Evolutionary conservation across 2,113 vertebrate genomes (phyloP), one percentile per base, ranked within the genome.

Genomic region (Tonatia bakeri): DNA sequence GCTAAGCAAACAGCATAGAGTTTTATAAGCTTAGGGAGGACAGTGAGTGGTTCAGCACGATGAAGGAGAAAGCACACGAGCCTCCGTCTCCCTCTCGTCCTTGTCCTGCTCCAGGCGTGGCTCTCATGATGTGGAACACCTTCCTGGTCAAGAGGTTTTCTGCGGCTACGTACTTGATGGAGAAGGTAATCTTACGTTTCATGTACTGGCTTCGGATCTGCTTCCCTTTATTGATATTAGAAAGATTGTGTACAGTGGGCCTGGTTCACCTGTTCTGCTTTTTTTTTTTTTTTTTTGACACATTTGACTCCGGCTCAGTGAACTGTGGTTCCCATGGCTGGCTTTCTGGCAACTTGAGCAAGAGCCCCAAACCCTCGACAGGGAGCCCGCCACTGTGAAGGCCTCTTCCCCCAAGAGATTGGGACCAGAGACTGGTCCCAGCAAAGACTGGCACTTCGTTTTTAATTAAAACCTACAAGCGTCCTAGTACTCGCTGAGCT

Each of bases 61-160:
- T 65, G 38, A 31, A 14, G 64, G 17, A 5, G 9, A 36, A 61
- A 24, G 1, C 26, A 4, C 3, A 0, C 33, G 8, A 26, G 11
- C 47, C 19, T 11, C n/a, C 45, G 0, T 31, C 17, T 80, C 7
- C 54, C 16, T 0, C 36, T 14, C 1, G 36, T 64, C 72, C 26
- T 19, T 15, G 38, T 26, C 61, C 81, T 14, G 31, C 77, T 96
- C 1, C 92, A 99, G 99, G 99, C 54, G 99, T 99, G 2, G 98
- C 98, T 0, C 93, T 99, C 61, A 99, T 99, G 99, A 99, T 99
- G 99, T 99, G 99, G 99, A 99, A 99, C 47, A 99, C 99, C 0
- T 99, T 99, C 97, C 97, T 99, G 50, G 99, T 99, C 26, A 99
- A 99, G 97, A 99, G 99, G 43, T 99, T 99, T 97, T 99, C 99